phyloP scores from a whole-genome alignment of 1,140 invertebrate species.

The Hermetia illucens region DNA sequence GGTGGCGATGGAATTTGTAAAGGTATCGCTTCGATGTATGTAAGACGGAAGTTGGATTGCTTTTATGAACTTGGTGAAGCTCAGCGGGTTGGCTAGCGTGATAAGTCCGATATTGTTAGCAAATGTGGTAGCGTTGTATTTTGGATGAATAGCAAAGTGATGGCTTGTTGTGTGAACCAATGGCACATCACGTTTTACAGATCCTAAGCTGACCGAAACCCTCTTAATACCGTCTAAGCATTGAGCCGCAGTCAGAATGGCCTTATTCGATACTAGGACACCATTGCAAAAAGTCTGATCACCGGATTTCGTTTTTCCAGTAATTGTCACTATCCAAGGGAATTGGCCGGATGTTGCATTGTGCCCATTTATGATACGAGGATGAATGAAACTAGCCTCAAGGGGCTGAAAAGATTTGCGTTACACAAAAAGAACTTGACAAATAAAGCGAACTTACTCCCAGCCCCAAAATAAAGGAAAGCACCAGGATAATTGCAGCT shows the following conservation, averaged over 20 bases:
- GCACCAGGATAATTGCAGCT: no score
- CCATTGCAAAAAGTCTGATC: slow-evolving; percentile 16
- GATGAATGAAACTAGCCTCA: no score
- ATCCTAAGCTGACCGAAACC: not conserved
- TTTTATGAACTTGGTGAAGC: not conserved
- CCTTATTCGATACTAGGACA: slow-evolving; percentile 19
- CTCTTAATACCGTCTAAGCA: slow-evolving; percentile 12
- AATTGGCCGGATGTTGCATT: not conserved
- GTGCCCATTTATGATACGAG: slow-evolving; percentile 1
- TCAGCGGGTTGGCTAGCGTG: not conserved
- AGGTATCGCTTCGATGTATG: not conserved
- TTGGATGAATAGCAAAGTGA: not conserved
- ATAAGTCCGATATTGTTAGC: not conserved
- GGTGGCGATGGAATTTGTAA: not conserved
- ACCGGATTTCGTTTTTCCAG: not conserved
- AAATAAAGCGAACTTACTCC: no score
- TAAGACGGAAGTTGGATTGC: not conserved
- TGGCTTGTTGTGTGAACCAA: not conserved
- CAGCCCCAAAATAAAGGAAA: no score
- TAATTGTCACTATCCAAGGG: not conserved
- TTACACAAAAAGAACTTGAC: no score
- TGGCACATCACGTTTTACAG: not conserved
- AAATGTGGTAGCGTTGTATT: not conserved
- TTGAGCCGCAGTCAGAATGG: slow-evolving; percentile 27
- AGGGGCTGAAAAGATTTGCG: no score